Evolutionary conservation across 2,888 invertebrate genomes (phyloP).

Genomic region (Dinocampus coccinellae): DNA sequence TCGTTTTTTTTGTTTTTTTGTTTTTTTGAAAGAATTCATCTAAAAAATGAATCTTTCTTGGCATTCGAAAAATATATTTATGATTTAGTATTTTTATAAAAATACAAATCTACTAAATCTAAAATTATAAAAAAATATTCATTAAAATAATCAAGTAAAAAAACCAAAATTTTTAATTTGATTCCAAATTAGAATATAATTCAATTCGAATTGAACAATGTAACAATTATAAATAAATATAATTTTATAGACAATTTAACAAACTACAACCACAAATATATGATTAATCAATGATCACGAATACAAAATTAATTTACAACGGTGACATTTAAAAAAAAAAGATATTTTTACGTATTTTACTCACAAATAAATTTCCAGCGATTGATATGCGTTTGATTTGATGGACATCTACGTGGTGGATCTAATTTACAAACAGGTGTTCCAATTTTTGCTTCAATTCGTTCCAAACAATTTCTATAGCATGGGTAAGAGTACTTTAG

Average conservation of each 20-base stretch:
- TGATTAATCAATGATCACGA: too few species aligned
- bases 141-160: too few species aligned
- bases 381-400: constrained; percentile 59
- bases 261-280: too few species aligned
- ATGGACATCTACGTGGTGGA: constrained; percentile 55
- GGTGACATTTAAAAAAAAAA: neutral
- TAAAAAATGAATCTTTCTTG: neutral
- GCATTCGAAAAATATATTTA: too few species aligned
- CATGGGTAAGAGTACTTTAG: constrained; percentile 62
- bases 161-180: too few species aligned
- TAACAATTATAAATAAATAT: too few species aligned
- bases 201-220: too few species aligned
- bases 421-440: constrained; percentile 62
- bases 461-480: constrained; percentile 62
- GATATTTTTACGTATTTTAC: constrained; percentile 43
- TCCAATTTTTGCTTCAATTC: constrained; percentile 53
- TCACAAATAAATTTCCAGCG: constrained; percentile 67
- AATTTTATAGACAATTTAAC: too few species aligned
- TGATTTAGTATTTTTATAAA: too few species aligned
- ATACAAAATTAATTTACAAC: neutral
- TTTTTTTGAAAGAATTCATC: neutral
- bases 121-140: too few species aligned
- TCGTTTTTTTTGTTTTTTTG: neutral
- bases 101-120: too few species aligned
- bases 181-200: too few species aligned